Evolutionary conservation across 2,797 vertebrate genomes (phyloP).

Genomic region (Malurus leucopterus): DNA sequence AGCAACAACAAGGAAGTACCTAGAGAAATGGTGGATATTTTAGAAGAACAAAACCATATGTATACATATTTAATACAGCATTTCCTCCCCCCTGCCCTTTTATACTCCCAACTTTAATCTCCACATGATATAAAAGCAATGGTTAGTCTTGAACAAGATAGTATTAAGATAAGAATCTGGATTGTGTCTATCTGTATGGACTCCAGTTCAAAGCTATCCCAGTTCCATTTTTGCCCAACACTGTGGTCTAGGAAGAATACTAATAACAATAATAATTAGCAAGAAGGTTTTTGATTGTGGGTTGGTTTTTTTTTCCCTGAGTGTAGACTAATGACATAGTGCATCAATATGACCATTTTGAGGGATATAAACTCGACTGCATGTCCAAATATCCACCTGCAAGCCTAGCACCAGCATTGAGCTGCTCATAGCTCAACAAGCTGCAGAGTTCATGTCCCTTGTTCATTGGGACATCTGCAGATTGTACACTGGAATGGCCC

Average conservation of each 20-base stretch:
- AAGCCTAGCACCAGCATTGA: neutral
- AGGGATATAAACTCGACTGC: neutral
- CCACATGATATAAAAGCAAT: neutral
- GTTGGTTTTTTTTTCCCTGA: neutral
- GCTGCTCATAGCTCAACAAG: neutral
- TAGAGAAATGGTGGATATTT: neutral
- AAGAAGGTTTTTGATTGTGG: neutral
- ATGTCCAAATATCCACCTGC: neutral
- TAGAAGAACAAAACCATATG: neutral
- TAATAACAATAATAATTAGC: neutral
- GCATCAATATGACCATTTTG: neutral
- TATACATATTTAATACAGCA: neutral
- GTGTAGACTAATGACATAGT: neutral
- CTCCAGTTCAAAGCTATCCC: neutral
- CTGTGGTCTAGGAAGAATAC: neutral
- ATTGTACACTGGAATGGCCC: too few species aligned
- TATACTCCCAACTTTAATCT: neutral
- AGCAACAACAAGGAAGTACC: neutral
- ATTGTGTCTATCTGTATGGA: neutral
- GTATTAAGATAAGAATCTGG: neutral
- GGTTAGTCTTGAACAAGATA: neutral
- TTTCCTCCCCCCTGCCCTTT: neutral
- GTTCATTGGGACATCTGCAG: neutral
- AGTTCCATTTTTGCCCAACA: neutral
- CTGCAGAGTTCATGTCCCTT: neutral